Conservation (phyloP, 2,888 invertebrate species). For the Kryphioiulus occultus region DNA sequence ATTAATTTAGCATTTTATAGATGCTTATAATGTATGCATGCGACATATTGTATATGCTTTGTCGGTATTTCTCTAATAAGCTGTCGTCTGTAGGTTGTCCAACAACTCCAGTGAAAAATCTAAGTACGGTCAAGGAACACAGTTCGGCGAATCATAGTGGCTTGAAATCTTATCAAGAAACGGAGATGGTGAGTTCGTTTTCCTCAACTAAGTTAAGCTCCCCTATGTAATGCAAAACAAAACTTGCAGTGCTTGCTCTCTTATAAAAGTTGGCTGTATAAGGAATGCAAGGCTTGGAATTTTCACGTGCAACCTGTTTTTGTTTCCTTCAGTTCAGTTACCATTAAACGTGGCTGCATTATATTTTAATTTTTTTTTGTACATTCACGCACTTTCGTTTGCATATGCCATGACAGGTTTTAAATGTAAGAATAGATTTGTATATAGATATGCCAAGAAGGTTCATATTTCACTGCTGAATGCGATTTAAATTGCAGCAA, state of each 20-base stretch:
- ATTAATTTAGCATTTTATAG: too few relatives aligned
- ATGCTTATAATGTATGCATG: too few relatives aligned
- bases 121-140: slow-evolving; percentile 49
- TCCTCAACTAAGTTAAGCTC: neutral
- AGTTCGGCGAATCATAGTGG: slow-evolving; percentile 42
- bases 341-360: neutral
- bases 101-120: slow-evolving; percentile 56
- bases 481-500: neutral
- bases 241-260: slow-evolving; percentile 19
- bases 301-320: neutral
- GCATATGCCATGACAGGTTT: neutral
- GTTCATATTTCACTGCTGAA: neutral
- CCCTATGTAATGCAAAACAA: neutral
- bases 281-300: slow-evolving; percentile 13
- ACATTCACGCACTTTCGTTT: neutral
- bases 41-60: too few relatives aligned
- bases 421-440: neutral
- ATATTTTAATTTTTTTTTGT: neutral
- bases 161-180: slow-evolving; percentile 52
- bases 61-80: neutral
- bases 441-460: neutral
- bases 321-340: neutral
- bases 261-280: slow-evolving; percentile 32
- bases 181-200: slow-evolving; percentile 52
- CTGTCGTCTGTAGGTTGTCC: slow-evolving; percentile 54